Base-by-base conservation (phyloP, 2,113 vertebrate genomes). In the Hypomesus transpacificus region DNA sequence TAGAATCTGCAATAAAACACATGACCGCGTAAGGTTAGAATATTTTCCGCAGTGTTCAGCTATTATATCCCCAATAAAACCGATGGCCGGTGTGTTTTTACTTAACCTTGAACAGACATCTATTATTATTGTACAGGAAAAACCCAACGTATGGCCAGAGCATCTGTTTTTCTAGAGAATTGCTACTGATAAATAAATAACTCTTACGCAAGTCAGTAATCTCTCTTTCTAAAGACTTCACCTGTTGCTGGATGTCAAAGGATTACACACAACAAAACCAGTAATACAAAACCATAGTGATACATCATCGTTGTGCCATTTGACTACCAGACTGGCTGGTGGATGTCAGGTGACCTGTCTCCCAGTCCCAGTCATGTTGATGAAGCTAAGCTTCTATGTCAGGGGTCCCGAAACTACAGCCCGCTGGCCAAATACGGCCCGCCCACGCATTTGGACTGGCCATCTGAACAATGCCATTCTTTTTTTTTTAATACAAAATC, bases 1-100 rank as follows among this genome's bases (percentile, higher is more conserved):
- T 93, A 57, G 83, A 87, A 72, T 86, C 91, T 92, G 84, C 28
- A 80, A 81, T 53, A 63, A 6, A 87, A 77, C 76, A 83, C 56
- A 62, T 17, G 26, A 24, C 21, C 39, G 28, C 20, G 14, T 22
- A 66, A 69, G 28, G 22, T 50, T 65, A 31, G 51, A 57, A 16
- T n/a, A 74, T 74, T 82, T 81, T 81, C 69, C 68, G 77, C 34
- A 4, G 22, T 18, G n/a, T 61, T 66, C 57, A 66, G 28, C 14
- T 46, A 63, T 31, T 66, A 80, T 75, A 83, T 26, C 61, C 60
- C 68, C 72, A 62, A 74, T 68, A 54, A 77, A 72, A 57, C 50
- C 9, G 50, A 54, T 54, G 18, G 16, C 60, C 62, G 66, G 16
- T 60, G 53, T 68, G 69, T 4, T 62, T 67, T 26, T 71, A 60